phyloP scores from a whole-genome alignment of 2,113 vertebrate genomes.

The Smithornis capensis region DNA sequence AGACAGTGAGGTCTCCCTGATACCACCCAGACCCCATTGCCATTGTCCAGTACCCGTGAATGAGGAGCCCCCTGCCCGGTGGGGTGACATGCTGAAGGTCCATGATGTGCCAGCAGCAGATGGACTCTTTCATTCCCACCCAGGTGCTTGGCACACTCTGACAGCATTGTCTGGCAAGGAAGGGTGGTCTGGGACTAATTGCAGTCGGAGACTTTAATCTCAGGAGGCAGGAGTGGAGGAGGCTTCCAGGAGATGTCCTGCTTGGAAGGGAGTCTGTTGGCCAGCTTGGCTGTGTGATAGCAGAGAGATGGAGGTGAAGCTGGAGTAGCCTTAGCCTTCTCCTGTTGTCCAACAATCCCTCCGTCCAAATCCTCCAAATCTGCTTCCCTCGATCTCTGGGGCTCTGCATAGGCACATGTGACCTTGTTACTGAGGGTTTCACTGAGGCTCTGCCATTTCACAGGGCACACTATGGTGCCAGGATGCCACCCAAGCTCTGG shows the following conservation, averaged over 20 bases:
- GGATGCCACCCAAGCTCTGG: not conserved
- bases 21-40: rapidly evolving
- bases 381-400: rapidly evolving
- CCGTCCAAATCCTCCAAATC: not conserved
- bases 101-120: not conserved
- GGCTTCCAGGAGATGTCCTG: not conserved
- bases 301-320: rapidly evolving
- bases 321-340: not conserved
- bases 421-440: not conserved
- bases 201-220: not conserved
- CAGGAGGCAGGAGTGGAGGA: rapidly evolving
- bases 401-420: rapidly evolving
- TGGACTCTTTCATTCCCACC: rapidly evolving
- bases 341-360: not conserved
- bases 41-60: rapidly evolving
- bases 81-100: not conserved
- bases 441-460: rapidly evolving
- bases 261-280: not conserved
- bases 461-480: rapidly evolving
- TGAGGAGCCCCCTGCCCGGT: not conserved
- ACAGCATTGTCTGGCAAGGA: not conserved
- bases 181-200: not conserved
- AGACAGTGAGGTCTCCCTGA: not conserved
- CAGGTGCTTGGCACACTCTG: rapidly evolving
- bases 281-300: rapidly evolving